Conservation (phyloP, 2,888 invertebrate genomes). For the Tipula vernalis region DNA sequence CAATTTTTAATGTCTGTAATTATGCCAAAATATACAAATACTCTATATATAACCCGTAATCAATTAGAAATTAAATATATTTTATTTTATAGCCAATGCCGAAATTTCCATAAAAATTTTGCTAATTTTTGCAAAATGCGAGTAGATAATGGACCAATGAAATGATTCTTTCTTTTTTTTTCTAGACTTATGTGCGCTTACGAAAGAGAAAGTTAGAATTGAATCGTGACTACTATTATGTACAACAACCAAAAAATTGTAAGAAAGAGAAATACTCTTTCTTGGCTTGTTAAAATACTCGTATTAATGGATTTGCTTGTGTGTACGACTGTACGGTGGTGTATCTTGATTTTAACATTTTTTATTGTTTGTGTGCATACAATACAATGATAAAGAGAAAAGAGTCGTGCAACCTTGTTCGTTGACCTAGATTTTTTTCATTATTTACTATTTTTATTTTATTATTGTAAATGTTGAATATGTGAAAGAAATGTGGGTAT, state of each 20-base stretch:
- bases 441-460: not conserved
- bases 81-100: too few species aligned
- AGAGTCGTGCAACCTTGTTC: slow-evolving; percentile 14
- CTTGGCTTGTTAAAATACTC: not conserved
- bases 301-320: not conserved
- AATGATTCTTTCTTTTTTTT: too few species aligned
- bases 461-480: not conserved
- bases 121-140: too few species aligned
- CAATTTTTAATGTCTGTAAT: too few species aligned
- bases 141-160: too few species aligned
- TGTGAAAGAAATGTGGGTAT: not conserved
- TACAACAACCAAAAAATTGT: not conserved
- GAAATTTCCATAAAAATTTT: too few species aligned
- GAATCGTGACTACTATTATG: not conserved
- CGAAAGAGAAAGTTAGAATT: not conserved
- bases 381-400: slow-evolving; percentile 11
- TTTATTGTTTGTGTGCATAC: not conserved
- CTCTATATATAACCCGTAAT: too few species aligned
- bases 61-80: too few species aligned
- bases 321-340: not conserved
- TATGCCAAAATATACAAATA: too few species aligned
- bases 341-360: not conserved
- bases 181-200: not conserved
- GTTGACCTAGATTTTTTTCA: slow-evolving; percentile 13
- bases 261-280: not conserved